Evolutionary conservation across 2,797 vertebrate species (phyloP).

Genomic region (Sebastes goodei): DNA sequence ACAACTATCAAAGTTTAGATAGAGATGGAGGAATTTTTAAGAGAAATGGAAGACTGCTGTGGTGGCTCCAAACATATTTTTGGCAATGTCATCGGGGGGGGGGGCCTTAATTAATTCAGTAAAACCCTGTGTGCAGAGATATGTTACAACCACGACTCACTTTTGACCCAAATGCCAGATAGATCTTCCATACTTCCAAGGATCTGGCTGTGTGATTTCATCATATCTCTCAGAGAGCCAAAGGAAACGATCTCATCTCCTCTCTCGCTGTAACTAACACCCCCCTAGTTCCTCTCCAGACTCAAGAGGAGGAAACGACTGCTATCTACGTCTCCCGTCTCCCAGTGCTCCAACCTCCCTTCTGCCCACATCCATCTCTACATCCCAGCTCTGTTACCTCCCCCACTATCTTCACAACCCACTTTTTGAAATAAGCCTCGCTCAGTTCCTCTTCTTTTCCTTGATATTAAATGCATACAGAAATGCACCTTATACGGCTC

Average conservation of each 20-base stretch:
- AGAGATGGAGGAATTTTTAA: neutral
- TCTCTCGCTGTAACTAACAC: constrained; percentile 21
- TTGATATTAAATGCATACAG: neutral
- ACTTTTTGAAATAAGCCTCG: constrained; percentile 16
- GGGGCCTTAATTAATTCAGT: neutral
- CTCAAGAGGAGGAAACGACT: constrained; percentile 33
- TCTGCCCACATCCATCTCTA: constrained; percentile 40
- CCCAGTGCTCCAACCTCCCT: constrained; percentile 34
- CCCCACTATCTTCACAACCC: constrained; percentile 29
- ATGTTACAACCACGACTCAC: neutral
- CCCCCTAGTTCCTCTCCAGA: constrained; percentile 6
- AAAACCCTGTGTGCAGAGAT: neutral
- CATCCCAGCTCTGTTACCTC: constrained; percentile 22
- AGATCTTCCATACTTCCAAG: constrained; percentile 5
- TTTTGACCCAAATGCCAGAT: constrained; percentile 27
- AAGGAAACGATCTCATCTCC: constrained; percentile 30
- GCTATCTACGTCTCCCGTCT: constrained; percentile 32
- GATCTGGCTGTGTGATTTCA: constrained; percentile 27
- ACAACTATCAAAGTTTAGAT: neutral
- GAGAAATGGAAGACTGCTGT: neutral
- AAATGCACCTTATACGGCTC: neutral
- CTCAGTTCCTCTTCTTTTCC: neutral
- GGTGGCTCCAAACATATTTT: neutral
- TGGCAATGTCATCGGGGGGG: neutral
- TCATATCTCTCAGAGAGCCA: constrained; percentile 29